phyloP scores from a whole-genome alignment of 2,888 invertebrate species.

The Cerastis leucographa region DNA sequence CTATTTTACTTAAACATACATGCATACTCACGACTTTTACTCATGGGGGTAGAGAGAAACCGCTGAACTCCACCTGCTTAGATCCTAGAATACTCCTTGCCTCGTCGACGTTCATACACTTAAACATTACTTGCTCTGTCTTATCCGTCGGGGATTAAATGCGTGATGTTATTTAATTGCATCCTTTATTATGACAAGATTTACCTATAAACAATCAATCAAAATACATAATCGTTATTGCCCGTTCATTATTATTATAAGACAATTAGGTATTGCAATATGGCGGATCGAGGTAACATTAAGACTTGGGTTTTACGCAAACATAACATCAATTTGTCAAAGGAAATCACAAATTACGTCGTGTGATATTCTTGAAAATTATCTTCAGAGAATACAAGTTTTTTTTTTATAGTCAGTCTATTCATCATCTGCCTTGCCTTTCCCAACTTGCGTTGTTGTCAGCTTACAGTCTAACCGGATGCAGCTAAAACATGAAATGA shows the following conservation, averaged over 20 bases:
- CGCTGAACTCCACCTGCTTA: too few relatives aligned
- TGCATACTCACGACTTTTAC: too few relatives aligned
- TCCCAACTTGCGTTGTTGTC: too few relatives aligned
- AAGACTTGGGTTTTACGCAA: conserved; percentile 25
- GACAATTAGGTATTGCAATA: conserved; percentile 33
- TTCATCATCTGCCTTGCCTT: too few relatives aligned
- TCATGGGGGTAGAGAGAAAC: too few relatives aligned
- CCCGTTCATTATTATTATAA: conserved; percentile 38
- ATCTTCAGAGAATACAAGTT: not conserved
- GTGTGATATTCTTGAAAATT: conserved; percentile 9
- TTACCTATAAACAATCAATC: conserved; percentile 24
- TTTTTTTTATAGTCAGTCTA: not conserved
- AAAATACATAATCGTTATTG: conserved; percentile 25
- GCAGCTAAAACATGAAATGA: too few relatives aligned
- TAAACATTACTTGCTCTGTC: too few relatives aligned
- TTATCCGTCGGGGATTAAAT: not conserved
- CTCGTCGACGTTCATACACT: too few relatives aligned
- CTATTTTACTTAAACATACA: too few relatives aligned
- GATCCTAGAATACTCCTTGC: too few relatives aligned
- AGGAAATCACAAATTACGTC: conserved; percentile 34
- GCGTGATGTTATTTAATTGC: not conserved
- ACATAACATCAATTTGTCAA: conserved; percentile 40
- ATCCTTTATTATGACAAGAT: conserved; percentile 1
- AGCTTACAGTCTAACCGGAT: too few relatives aligned
- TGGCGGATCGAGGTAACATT: conserved; percentile 29